A percentile compares a stretch with the other conserved stretches of the same genome.
phyloP scores from a whole-genome alignment of 2,888 invertebrate species.

The Drosophila cognata region DNA sequence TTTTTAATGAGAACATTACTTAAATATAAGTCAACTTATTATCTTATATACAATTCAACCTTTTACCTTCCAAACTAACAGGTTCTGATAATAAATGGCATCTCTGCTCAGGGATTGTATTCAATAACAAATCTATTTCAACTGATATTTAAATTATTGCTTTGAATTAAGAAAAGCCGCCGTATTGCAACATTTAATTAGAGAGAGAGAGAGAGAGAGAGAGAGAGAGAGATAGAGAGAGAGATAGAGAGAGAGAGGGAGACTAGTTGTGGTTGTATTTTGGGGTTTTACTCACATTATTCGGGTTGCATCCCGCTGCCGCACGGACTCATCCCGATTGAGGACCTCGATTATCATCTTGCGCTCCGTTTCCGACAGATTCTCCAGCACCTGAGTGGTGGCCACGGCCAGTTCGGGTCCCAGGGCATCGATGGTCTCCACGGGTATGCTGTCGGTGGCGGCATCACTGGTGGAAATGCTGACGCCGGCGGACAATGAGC shows the following conservation, averaged over 20 bases:
- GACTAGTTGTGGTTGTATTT: neutral
- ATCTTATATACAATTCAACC: neutral
- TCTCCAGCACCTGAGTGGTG: constrained; percentile 84
- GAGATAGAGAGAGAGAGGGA: neutral
- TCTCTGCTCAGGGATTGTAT: neutral
- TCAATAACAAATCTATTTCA: neutral
- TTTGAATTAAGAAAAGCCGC: neutral
- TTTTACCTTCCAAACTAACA: neutral
- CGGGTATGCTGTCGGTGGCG: constrained; percentile 73
- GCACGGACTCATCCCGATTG: constrained; percentile 86
- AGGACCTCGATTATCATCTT: constrained; percentile 86
- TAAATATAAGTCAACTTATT: neutral
- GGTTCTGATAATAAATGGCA: neutral
- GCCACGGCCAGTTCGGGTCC: constrained; percentile 83
- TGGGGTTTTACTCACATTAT: constrained; percentile 86
- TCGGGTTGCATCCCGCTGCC: constrained; percentile 86
- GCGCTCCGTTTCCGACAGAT: constrained; percentile 85
- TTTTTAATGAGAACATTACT: neutral
- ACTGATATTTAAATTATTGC: neutral
- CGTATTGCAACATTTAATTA: constrained; percentile 14
- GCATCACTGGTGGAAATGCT: constrained; percentile 63
- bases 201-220: neutral
- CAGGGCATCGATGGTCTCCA: constrained; percentile 81
- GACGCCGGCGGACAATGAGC: constrained; percentile 38
- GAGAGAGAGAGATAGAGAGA: neutral